Conservation (phyloP, 1,140 invertebrate genomes). For the Gonatopus flavifemur region DNA sequence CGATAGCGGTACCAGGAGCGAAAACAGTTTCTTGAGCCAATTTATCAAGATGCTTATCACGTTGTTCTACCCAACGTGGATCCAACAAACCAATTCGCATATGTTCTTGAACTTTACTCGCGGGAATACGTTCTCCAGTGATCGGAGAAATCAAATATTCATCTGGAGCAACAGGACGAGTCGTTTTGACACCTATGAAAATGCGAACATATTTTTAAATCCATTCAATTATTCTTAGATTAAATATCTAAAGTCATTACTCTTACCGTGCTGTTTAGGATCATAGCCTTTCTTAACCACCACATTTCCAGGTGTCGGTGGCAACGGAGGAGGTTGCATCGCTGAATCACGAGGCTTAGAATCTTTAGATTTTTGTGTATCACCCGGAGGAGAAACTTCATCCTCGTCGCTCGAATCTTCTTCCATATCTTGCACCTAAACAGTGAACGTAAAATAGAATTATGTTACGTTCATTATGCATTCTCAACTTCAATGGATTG, state of each 20-base stretch:
- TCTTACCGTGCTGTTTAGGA: constrained; percentile 76
- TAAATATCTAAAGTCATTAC: constrained; percentile 6
- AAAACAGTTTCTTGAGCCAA: constrained; percentile 84
- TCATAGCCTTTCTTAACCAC: constrained; percentile 96
- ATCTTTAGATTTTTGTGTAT: constrained; percentile 55
- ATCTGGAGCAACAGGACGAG: constrained; percentile 67
- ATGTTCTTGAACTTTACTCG: constrained; percentile 96
- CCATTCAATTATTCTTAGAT: no score
- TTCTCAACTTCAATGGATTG: constrained; percentile 19
- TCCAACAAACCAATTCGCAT: constrained; percentile 96
- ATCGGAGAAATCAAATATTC: constrained; percentile 97
- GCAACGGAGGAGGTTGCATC: constrained; percentile 72
- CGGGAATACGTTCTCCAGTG: constrained; percentile 95
- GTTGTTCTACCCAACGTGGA: constrained; percentile 96
- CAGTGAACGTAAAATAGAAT: constrained; percentile 6
- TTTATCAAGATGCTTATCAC: constrained; percentile 87
- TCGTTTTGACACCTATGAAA: constrained; percentile 59
- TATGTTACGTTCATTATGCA: not conserved
- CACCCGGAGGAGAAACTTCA: constrained; percentile 47
- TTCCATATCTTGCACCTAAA: constrained; percentile 85
- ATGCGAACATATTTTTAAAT: constrained; percentile 15
- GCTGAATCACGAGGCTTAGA: constrained; percentile 47
- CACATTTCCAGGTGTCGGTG: constrained; percentile 90
- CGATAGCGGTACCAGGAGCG: constrained; percentile 88
- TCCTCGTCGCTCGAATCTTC: constrained; percentile 84